Conservation (phyloP, 1,140 invertebrate genomes). For the Teleogryllus occipitalis region DNA sequence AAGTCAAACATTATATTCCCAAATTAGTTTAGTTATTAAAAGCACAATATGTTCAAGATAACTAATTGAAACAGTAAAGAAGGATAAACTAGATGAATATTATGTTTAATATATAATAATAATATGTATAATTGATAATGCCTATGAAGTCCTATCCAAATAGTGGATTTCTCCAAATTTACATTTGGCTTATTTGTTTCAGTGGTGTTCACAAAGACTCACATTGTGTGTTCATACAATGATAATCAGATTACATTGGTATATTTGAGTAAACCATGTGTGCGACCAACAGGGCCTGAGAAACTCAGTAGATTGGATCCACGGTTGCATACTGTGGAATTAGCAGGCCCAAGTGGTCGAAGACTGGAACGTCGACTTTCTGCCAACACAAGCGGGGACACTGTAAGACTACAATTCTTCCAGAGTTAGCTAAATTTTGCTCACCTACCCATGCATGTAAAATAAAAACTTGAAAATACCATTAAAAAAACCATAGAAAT, state of each 20-base stretch:
- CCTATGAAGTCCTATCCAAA: constrained; percentile 18
- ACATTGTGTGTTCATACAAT: constrained; percentile 55
- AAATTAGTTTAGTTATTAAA: too few species aligned
- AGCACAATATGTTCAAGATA: neutral
- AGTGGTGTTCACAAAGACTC: constrained; percentile 55
- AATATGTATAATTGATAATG: constrained; percentile 17
- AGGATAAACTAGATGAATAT: neutral
- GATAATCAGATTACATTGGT: constrained; percentile 57
- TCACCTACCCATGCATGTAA: too few species aligned
- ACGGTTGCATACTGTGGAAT: constrained; percentile 45
- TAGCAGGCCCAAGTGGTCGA: constrained; percentile 51
- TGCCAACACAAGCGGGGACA: constrained; percentile 50
- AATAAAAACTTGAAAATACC: neutral
- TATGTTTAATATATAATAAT: constrained; percentile 8
- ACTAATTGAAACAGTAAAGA: neutral
- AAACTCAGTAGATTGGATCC: constrained; percentile 54
- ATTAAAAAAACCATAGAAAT: neutral
- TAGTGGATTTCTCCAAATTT: constrained; percentile 10
- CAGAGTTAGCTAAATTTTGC: too few species aligned
- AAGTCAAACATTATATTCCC: neutral
- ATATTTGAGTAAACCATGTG: constrained; percentile 49
- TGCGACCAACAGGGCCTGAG: constrained; percentile 44
- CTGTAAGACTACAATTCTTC: constrained; percentile 17
- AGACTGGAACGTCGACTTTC: constrained; percentile 55
- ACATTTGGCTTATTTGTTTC: constrained; percentile 26